A percentile compares a stretch with the other conserved stretches of the same genome.
Conservation (phyloP, 2,113 vertebrate species). For the Carlito syrichta region DNA sequence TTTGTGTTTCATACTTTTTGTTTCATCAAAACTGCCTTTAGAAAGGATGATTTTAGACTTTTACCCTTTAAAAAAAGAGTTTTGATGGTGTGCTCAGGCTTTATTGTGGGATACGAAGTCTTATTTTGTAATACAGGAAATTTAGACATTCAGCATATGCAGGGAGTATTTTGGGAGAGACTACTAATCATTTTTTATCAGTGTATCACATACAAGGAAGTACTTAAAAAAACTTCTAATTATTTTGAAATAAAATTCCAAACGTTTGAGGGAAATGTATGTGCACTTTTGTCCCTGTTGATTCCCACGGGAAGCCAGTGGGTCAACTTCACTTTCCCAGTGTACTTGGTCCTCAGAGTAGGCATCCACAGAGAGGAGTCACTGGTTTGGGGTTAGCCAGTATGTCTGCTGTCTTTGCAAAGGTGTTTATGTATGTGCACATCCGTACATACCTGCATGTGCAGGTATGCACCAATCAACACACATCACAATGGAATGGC, state of each 20-base stretch:
- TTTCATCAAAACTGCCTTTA: background rate
- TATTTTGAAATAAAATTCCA: background rate
- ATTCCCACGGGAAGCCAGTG: background rate
- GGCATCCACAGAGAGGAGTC: background rate
- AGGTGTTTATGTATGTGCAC: background rate
- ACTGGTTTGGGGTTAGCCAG: background rate
- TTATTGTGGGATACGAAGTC: background rate
- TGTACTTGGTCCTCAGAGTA: background rate
- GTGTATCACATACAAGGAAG: background rate
- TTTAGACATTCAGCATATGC: background rate
- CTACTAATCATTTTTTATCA: background rate
- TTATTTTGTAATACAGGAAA: background rate
- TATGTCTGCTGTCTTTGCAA: background rate
- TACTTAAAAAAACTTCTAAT: background rate
- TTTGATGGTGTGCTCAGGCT: background rate
- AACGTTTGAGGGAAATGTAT: background rate
- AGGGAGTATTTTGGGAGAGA: background rate
- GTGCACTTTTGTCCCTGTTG: background rate
- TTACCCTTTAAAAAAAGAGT: background rate
- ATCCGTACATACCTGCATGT: background rate
- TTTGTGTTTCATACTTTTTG: background rate
- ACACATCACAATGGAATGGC: background rate
- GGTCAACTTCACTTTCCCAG: background rate
- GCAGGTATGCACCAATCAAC: background rate
- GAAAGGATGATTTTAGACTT: background rate